Conservation (phyloP, 2,888 invertebrate genomes). For the Agrenia bidenticulata region DNA sequence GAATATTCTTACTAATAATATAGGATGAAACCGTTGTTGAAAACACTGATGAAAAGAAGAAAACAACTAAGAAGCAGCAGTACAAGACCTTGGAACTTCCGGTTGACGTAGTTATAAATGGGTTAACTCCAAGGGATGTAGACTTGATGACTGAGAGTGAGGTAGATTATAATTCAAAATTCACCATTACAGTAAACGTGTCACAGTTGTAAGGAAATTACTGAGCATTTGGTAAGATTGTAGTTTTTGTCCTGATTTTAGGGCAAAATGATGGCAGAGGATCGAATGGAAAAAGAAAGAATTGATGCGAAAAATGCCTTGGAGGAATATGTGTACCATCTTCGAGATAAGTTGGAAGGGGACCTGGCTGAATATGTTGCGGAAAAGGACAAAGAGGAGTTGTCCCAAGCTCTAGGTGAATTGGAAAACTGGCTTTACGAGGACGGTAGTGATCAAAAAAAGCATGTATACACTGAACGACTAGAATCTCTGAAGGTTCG, state of each 20-base stretch:
- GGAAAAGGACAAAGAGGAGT: conserved; percentile 66
- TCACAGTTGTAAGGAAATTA: background rate
- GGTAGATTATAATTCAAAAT: conserved; percentile 58
- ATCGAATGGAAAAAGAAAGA: conserved; percentile 89
- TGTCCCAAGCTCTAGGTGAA: conserved; percentile 71
- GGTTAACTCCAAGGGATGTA: conserved; percentile 70
- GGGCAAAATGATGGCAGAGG: conserved; percentile 79
- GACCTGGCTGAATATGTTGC: conserved; percentile 73
- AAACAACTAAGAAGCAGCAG: conserved; percentile 67
- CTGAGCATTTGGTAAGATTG: conserved; percentile 8
- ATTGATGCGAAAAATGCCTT: conserved; percentile 94
- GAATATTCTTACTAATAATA: conserved; percentile 54
- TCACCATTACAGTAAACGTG: background rate
- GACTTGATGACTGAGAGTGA: conserved; percentile 77
- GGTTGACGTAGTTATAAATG: conserved; percentile 73
- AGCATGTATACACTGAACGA: conserved; percentile 66
- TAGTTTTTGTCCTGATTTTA: conserved; percentile 57
- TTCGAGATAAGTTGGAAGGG: conserved; percentile 84
- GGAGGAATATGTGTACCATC: conserved; percentile 97
- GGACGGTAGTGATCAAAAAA: conserved; percentile 89
- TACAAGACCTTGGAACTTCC: conserved; percentile 82
- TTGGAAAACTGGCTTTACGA: conserved; percentile 98
- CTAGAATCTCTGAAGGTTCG: conserved; percentile 39
- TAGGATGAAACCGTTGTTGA: background rate
- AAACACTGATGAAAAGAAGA: conserved; percentile 60